phyloP scores from a whole-genome alignment of 2,113 vertebrate species.

The Mirounga angustirostris region DNA sequence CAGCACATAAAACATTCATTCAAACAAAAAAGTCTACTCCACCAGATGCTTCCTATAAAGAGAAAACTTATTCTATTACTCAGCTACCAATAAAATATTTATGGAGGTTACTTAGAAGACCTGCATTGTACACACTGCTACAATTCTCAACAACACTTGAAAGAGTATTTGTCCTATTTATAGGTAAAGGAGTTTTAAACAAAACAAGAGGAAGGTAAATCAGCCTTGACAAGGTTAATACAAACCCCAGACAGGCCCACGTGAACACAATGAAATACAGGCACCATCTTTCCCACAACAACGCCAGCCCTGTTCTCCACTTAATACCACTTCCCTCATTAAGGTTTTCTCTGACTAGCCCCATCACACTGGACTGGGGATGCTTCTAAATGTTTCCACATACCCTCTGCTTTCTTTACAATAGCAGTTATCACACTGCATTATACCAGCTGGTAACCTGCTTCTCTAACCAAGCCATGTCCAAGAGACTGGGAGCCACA shows the following conservation, averaged over 20 bases:
- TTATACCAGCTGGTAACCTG: not conserved
- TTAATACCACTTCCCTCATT: no score
- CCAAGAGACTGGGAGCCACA: not conserved
- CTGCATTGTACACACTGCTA: constrained; percentile 72
- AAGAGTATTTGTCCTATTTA: constrained; percentile 71
- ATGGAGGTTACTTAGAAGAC: constrained; percentile 78
- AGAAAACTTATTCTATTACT: constrained; percentile 83
- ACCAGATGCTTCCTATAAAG: constrained; percentile 83
- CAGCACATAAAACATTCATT: constrained; percentile 85
- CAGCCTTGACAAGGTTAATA: constrained; percentile 41
- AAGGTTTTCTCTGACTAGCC: not conserved
- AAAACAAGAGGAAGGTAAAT: constrained; percentile 32
- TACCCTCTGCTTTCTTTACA: not conserved
- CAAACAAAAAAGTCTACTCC: constrained; percentile 76
- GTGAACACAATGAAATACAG: not conserved
- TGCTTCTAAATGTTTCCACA: not conserved
- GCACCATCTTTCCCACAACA: not conserved
- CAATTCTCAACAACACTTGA: constrained; percentile 77
- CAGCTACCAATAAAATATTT: constrained; percentile 87
- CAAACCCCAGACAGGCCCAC: not conserved
- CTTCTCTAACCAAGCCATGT: not conserved
- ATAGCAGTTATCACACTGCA: accelerated
- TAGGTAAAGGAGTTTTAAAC: constrained; percentile 29
- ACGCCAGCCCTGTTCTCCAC: not conserved
- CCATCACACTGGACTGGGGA: not conserved